Conservation (phyloP, 1,140 invertebrate genomes). For the Diabrotica virgifera region DNA sequence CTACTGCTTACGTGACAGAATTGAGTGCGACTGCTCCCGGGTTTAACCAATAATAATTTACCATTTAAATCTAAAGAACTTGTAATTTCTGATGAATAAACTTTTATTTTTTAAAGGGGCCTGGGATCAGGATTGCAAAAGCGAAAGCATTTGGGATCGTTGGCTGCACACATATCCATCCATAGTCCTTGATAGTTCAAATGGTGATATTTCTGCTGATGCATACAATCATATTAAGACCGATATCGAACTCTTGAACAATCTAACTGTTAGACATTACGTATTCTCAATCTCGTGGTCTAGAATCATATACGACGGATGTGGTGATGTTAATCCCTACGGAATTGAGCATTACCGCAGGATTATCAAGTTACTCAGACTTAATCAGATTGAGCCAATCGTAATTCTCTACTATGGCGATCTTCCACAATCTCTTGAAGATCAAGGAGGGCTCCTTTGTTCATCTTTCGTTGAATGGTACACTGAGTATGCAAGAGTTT, state of each 20-base stretch:
- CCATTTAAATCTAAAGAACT: too few species aligned
- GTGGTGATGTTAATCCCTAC: neutral
- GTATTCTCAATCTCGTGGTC: neutral
- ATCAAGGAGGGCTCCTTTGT: conserved; percentile 2
- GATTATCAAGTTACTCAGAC: conserved; percentile 12
- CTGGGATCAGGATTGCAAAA: neutral
- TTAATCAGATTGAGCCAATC: conserved; percentile 12
- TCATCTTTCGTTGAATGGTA: neutral
- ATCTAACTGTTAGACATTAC: neutral
- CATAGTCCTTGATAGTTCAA: neutral
- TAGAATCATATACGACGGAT: conserved; percentile 26
- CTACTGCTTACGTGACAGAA: too few species aligned
- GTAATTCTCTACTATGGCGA: conserved; percentile 12
- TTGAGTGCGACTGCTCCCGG: too few species aligned
- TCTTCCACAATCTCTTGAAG: conserved; percentile 13
- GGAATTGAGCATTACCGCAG: conserved; percentile 11
- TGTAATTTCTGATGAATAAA: neutral
- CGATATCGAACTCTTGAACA: neutral
- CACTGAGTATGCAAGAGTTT: conserved; percentile 55
- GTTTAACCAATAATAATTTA: too few species aligned
- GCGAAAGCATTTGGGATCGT: conserved; percentile 1
- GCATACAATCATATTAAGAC: neutral
- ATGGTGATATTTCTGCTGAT: neutral
- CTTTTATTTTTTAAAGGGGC: neutral
- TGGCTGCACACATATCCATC: neutral